phyloP scores from a whole-genome alignment of 1,140 invertebrate species.

The Ptiloglossa arizonensis region DNA sequence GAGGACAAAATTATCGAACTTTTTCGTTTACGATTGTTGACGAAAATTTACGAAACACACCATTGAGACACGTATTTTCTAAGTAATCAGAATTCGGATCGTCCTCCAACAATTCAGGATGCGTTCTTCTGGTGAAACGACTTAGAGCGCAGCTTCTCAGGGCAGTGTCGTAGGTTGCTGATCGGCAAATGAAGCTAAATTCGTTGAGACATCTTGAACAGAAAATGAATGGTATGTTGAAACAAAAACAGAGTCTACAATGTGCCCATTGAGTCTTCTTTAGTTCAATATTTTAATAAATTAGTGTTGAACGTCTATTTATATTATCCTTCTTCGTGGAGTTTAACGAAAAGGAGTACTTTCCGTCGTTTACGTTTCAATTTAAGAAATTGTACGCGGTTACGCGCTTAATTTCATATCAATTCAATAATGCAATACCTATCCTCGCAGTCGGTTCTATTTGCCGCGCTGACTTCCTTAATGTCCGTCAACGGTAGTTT shows the following conservation, averaged over 20 bases:
- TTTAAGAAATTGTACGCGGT: no score
- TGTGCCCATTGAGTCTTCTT: background rate
- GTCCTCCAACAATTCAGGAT: conserved; percentile 91
- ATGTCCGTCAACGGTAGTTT: conserved; percentile 89
- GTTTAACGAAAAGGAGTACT: no score
- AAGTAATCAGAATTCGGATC: conserved; percentile 94
- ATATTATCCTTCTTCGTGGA: background rate
- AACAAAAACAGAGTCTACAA: background rate
- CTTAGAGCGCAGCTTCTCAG: conserved; percentile 90
- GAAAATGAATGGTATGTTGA: background rate
- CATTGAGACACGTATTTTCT: conserved; percentile 94
- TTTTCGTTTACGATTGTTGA: background rate
- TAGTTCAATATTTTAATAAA: background rate
- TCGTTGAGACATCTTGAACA: conserved; percentile 89
- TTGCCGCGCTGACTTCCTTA: conserved; percentile 90
- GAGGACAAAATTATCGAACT: background rate
- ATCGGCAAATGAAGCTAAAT: conserved; percentile 93
- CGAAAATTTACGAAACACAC: conserved; percentile 77
- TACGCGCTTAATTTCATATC: background rate
- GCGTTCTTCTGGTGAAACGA: conserved; percentile 90
- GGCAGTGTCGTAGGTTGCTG: conserved; percentile 90
- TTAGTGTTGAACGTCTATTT: background rate
- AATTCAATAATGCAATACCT: conserved; percentile 77
- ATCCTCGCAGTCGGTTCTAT: conserved; percentile 94
- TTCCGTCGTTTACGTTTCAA: no score